Evolutionary conservation across 1,140 invertebrate species (phyloP).

Genomic region (Diorhabda carinulata): DNA sequence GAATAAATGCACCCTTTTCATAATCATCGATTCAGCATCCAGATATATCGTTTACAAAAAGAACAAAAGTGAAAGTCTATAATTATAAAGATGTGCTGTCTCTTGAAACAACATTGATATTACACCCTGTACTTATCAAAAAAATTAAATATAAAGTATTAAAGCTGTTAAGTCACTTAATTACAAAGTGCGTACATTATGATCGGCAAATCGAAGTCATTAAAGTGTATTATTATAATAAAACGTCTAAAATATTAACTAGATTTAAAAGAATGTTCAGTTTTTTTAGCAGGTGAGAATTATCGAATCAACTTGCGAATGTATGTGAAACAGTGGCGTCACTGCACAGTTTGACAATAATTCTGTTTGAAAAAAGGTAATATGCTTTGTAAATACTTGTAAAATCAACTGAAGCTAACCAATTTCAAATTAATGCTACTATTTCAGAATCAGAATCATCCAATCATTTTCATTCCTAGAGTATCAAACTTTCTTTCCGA

Average conservation of each 20-base stretch:
- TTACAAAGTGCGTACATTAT: not conserved
- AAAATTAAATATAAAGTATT: not conserved
- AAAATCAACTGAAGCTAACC: not conserved
- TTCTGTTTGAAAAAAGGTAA: not conserved
- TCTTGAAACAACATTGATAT: not conserved
- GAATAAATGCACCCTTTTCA: not conserved
- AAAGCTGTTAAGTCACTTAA: not conserved
- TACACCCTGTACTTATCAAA: not conserved
- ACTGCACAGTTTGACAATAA: not conserved
- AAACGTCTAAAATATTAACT: not conserved
- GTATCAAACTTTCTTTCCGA: not conserved
- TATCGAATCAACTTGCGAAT: not conserved
- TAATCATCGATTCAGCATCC: not conserved
- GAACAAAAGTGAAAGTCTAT: not conserved
- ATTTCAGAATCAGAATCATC: not conserved
- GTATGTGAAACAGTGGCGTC: not conserved
- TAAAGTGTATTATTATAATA: not conserved
- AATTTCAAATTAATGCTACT: not conserved
- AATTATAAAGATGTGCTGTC: not conserved
- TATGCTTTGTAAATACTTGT: not conserved
- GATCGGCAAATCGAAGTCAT: not conserved
- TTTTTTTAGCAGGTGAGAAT: not conserved
- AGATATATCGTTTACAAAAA: not conserved
- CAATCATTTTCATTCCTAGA: not conserved
- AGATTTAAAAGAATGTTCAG: not conserved